Percentiles rank a stretch among this genome's conserved stretches.
Evolutionary conservation across 1,140 invertebrate species (phyloP).

Genomic region (Drosophila pruinosa): DNA sequence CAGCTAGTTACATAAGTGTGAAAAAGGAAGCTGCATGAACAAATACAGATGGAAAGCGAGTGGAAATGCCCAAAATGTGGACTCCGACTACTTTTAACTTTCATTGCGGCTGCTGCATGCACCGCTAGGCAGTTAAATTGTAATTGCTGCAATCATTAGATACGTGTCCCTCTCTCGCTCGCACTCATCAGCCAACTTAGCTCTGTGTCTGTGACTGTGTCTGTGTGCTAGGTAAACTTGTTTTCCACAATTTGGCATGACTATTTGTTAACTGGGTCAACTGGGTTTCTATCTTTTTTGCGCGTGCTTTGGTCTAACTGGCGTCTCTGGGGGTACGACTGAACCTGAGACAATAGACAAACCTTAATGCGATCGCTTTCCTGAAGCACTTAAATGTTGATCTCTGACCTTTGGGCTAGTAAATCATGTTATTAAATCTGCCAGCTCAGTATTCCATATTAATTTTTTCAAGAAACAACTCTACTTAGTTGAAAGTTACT

Average conservation of each 20-base stretch:
- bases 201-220: background rate
- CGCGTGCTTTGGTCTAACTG: constrained; percentile 32
- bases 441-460: background rate
- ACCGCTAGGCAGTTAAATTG: constrained; percentile 38
- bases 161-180: constrained; percentile 29
- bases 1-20: constrained; percentile 51
- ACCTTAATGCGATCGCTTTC: background rate
- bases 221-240: constrained; percentile 50
- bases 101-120: constrained; percentile 41
- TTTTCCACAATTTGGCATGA: constrained; percentile 67
- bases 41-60: background rate
- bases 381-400: background rate
- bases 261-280: constrained; percentile 68
- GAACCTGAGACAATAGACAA: background rate
- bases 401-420: constrained; percentile 2
- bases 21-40: constrained; percentile 53
- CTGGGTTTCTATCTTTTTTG: constrained; percentile 40
- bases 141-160: constrained; percentile 60
- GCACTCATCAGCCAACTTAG: constrained; percentile 2
- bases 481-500: background rate
- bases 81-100: constrained; percentile 32
- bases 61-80: constrained; percentile 16
- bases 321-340: background rate
- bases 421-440: background rate
- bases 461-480: background rate